Base-by-base conservation (phyloP, 2,113 vertebrate genomes). In the Anoura caudifer region DNA sequence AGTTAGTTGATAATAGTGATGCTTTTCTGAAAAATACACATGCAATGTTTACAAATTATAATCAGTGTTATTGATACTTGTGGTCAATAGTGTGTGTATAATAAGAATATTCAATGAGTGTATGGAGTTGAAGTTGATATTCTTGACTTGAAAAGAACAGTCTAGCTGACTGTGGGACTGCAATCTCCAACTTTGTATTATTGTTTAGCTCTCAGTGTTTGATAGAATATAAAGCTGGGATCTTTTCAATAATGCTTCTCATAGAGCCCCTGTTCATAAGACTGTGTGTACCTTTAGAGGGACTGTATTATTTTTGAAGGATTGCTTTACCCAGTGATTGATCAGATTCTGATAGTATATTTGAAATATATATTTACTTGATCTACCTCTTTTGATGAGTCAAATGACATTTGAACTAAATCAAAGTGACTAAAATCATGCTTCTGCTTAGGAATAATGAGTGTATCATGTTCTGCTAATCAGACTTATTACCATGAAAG, bases 381-480 rank as follows among this genome's bases (percentile, higher is more conserved):
- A 96, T 97, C 87, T 98, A 97, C 87, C 97, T 96, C 97, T 96
- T 84, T 97, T 90, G 97, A 98, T 95, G 97, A 98, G 97, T 92
- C 81, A 67, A 98, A 97, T 94, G 97, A 98, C 97, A 97, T 98
- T 97, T 80, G 24, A 98, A 98, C 88, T 96, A 98, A 98, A 98
- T 86, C 96, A 94, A 93, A 98, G 97, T 97, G 97, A 98, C 96
- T 98, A 97, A 98, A 98, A 96, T 98, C 98, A 98, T 98, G 98
- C 98, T 98, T 98, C 97, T 97, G 98, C 91, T 92, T 97, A 97
- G 94, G 96, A 95, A 95, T 97, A 97, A 98, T 96, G 98, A 95
- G 80, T 94, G 82, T 97, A 91, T 97, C 92, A 61, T 98, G 97
- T 98, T 98, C 98, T 98, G 98, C 98, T 97, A 97, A 97, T 98